phyloP scores from a whole-genome alignment of 2,797 vertebrate species.

The Harpagifer antarcticus region DNA sequence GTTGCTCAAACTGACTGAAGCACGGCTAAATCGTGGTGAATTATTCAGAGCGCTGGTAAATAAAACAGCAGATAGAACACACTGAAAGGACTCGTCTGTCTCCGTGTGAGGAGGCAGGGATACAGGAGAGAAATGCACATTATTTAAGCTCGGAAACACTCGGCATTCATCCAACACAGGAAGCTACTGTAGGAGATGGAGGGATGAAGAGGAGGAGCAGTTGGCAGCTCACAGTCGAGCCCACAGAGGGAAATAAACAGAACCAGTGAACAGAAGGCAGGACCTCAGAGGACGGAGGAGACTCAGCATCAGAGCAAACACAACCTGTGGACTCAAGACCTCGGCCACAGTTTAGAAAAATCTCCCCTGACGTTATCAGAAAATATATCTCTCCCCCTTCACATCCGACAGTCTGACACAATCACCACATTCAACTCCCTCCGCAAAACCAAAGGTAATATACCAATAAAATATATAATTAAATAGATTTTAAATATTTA shows the following conservation, averaged over 20 bases:
- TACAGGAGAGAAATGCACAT: conserved; percentile 73
- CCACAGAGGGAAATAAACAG: conserved; percentile 76
- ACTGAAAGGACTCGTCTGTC: conserved; percentile 70
- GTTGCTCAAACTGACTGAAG: conserved; percentile 79
- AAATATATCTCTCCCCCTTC: no score
- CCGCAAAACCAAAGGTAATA: no score
- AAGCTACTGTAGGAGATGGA: conserved; percentile 66
- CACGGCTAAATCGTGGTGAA: conserved; percentile 83
- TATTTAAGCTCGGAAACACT: conserved; percentile 76
- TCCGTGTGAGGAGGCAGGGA: conserved; percentile 77
- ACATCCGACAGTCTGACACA: no score
- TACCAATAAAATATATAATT: no score
- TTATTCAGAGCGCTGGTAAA: conserved; percentile 81
- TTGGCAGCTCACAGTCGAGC: conserved; percentile 72
- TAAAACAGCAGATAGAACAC: conserved; percentile 78
- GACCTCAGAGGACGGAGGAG: conserved; percentile 65
- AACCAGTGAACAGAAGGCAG: conserved; percentile 82
- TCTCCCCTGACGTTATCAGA: conserved; percentile 7
- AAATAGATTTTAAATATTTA: no score
- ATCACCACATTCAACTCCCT: no score
- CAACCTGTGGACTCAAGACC: conserved; percentile 49
- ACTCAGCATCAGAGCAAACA: conserved; percentile 58
- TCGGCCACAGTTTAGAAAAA: conserved; percentile 15
- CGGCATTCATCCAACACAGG: conserved; percentile 71
- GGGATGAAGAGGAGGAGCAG: conserved; percentile 61